These are phyloP conservation scores for Huso huso DNA, from an alignment of 2,797 vertebrate genomes.

Conservation along the genomic window DNA sequence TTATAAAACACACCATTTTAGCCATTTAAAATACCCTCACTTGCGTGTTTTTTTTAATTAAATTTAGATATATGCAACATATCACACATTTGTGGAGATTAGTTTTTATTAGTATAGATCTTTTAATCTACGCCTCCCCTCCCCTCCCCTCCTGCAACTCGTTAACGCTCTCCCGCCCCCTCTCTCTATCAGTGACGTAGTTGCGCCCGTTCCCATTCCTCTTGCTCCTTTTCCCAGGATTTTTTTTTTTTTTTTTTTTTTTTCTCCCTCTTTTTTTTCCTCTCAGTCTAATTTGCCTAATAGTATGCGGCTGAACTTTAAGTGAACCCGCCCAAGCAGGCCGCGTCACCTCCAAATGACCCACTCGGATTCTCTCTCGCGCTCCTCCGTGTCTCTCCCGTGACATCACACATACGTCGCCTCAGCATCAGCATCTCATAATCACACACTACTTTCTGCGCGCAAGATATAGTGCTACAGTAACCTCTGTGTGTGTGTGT, in stretches of 20 bases:
- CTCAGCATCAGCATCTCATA: constrained; percentile 42
- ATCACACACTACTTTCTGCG: constrained; percentile 29
- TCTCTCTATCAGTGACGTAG: constrained; percentile 26
- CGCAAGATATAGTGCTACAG: no score
- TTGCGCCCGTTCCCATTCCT: constrained; percentile 36
- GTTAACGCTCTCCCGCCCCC: no score
- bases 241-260: constrained; percentile 24
- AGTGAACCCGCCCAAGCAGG: constrained; percentile 75
- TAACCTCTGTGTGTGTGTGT: no score
- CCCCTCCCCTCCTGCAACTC: no score
- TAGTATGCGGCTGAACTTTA: constrained; percentile 88
- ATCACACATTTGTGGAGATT: no score
- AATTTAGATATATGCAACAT: no score
- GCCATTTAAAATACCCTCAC: no score
- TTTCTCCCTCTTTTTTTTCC: constrained; percentile 23
- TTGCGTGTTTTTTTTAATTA: no score
- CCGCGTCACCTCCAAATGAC: constrained; percentile 83
- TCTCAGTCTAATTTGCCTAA: constrained; percentile 71
- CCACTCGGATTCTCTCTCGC: constrained; percentile 60
- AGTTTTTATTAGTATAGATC: no score
- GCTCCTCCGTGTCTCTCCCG: constrained; percentile 54
- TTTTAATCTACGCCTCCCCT: no score
- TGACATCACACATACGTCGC: constrained; percentile 54
- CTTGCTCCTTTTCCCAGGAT: no score
- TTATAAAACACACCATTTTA: no score